Conservation (phyloP, 2,888 invertebrate genomes). For the Sarcophaga carnaria region DNA sequence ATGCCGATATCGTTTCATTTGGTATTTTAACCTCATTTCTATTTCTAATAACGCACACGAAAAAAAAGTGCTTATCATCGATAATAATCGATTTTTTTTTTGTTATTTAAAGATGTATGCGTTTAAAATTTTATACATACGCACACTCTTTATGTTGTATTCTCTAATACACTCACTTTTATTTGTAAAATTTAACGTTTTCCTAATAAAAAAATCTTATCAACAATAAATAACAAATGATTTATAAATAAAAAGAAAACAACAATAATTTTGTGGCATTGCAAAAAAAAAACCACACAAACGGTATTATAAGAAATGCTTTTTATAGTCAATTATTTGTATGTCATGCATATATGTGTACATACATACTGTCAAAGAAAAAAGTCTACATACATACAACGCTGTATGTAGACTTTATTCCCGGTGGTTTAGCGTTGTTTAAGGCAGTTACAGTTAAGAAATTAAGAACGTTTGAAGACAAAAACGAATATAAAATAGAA, state of each 20-base stretch:
- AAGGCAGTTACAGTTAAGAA: too few relatives aligned
- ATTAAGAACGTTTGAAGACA: too few relatives aligned
- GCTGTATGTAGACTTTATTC: too few relatives aligned
- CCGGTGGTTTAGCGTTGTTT: too few relatives aligned
- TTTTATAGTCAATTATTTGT: background rate
- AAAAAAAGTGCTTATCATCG: background rate
- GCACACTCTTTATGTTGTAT: background rate
- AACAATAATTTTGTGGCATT: background rate
- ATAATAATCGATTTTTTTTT: constrained; percentile 21
- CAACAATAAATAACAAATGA: constrained; percentile 19
- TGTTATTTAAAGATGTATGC: background rate
- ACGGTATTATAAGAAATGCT: constrained; percentile 16
- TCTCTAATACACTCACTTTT: background rate
- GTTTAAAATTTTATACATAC: background rate
- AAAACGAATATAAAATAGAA: too few relatives aligned
- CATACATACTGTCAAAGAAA: too few relatives aligned
- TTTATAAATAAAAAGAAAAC: background rate
- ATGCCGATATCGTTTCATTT: too few relatives aligned
- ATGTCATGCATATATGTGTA: too few relatives aligned
- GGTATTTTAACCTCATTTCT: too few relatives aligned
- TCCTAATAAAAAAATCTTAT: constrained; percentile 13
- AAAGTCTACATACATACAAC: too few relatives aligned
- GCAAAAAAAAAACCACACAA: background rate
- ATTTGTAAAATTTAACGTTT: too few relatives aligned
- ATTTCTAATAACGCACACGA: too few relatives aligned